phyloP scores from a whole-genome alignment of 2,113 vertebrate genomes.

The Stegostoma tigrinum region DNA sequence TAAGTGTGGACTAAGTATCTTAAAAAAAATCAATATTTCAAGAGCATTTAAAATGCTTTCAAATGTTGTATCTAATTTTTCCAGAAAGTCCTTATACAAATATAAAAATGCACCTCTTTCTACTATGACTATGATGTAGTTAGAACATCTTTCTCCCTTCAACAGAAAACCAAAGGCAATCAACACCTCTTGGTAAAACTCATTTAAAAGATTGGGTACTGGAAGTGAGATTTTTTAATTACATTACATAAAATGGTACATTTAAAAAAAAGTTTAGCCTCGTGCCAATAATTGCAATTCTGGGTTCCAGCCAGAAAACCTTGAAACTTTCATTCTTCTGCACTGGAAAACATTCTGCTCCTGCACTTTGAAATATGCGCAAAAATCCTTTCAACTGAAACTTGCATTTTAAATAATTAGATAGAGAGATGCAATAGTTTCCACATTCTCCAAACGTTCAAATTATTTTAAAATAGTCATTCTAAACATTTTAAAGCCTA shows the following conservation, averaged over 20 bases:
- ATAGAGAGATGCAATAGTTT: neutral
- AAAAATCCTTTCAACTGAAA: neutral
- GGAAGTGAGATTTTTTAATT: neutral
- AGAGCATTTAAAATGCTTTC: neutral
- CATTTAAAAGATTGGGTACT: neutral
- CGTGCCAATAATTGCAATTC: neutral
- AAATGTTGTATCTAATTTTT: neutral
- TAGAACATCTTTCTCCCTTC: neutral
- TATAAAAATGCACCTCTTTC: neutral
- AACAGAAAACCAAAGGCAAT: neutral
- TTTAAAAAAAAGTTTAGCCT: neutral
- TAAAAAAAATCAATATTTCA: neutral
- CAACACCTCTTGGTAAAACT: neutral
- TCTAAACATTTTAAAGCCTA: too few relatives aligned
- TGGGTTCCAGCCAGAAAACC: neutral
- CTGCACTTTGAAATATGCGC: neutral
- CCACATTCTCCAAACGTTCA: neutral
- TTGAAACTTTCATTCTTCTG: neutral
- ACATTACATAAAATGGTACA: neutral
- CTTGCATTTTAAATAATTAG: constrained; percentile 1
- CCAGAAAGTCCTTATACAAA: neutral
- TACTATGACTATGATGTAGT: neutral
- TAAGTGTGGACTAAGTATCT: neutral
- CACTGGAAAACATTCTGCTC: neutral
- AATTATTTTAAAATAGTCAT: neutral